Base-by-base conservation (phyloP, 1,140 invertebrate genomes). In the Aphidius ervi region DNA sequence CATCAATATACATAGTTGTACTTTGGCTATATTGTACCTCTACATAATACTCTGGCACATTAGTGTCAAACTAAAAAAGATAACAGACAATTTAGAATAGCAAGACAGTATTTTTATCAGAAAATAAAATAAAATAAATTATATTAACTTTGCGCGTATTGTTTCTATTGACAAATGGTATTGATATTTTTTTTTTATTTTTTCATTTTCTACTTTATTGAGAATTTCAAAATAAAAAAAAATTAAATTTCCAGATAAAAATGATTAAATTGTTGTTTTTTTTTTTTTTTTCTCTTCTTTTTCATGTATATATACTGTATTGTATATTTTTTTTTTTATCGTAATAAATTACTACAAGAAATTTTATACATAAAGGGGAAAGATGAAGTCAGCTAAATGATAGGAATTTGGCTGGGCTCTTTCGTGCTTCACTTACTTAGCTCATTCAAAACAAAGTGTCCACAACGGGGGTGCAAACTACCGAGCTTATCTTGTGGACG, bases 361-460 rank as follows among this genome's bases (percentile, higher is more conserved):
- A 43, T 31, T 3, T 31, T 3, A 31, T 31, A 31, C 23, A 31
- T 31, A 31, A 31, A 31, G 23, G 23, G 23, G 23, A 31, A 31
- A 31, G 23, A 31, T 31, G 23, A 31, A 31, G 23, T 31, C 23
- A 31, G 23, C 23, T 31, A 31, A 31, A 31, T 31, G 23, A 31
- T 31, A 31, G 23, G 23, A 37, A 52, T 20, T 9, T 56, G 61
- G 63, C 61, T 64, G 62, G 45, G 45, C 23, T 67, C 61, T 68
- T 63, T 63, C 59, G 58, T 45, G 64, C 56, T 61, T 63, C 47
- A 47, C 41, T 37, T 40, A 39, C 66, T 58, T 49, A 65, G 63
- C 71, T 76, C 74, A 73, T 75, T 76, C 74, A 72, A 76, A 71
- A 70, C 74, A 73, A 77, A 77, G 74, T 77, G 74, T 77, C 75